Conservation (phyloP, 2,797 vertebrate species). For the Propithecus deckenii region DNA sequence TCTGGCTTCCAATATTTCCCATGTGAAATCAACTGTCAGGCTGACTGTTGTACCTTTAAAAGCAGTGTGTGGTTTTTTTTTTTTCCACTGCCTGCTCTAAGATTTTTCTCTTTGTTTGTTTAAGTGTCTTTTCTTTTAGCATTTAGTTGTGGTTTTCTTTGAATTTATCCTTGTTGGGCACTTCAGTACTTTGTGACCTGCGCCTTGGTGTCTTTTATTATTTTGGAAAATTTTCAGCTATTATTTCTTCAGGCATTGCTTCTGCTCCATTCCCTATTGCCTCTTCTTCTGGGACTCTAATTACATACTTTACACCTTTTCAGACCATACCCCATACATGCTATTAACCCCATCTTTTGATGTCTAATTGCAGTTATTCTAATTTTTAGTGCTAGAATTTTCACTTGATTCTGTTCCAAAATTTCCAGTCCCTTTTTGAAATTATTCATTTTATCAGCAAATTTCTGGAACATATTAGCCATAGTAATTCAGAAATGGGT, state of each 20-base stretch:
- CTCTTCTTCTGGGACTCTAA: background rate
- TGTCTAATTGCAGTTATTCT: background rate
- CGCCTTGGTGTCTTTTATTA: background rate
- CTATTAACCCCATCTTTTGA: background rate
- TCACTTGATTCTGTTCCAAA: background rate
- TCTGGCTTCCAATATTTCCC: background rate
- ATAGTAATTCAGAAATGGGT: background rate
- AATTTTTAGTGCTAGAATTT: background rate
- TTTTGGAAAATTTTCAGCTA: background rate
- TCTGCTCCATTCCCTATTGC: background rate
- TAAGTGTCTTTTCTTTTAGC: background rate
- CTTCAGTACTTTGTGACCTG: background rate
- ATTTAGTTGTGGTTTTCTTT: background rate
- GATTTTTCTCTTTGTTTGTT: background rate
- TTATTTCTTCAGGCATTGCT: background rate
- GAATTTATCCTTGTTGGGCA: background rate
- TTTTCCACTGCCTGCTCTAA: background rate
- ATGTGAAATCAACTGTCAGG: background rate
- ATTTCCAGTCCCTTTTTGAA: background rate
- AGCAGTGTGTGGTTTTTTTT: background rate
- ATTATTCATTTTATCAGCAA: background rate
- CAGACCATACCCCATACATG: background rate
- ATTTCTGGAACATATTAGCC: background rate
- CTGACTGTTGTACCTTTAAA: background rate
- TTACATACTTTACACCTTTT: background rate